Percentiles rank a stretch among this genome's conserved stretches.
phyloP scores from a whole-genome alignment of 1,140 invertebrate genomes.

The Atopsyche davidsoni region DNA sequence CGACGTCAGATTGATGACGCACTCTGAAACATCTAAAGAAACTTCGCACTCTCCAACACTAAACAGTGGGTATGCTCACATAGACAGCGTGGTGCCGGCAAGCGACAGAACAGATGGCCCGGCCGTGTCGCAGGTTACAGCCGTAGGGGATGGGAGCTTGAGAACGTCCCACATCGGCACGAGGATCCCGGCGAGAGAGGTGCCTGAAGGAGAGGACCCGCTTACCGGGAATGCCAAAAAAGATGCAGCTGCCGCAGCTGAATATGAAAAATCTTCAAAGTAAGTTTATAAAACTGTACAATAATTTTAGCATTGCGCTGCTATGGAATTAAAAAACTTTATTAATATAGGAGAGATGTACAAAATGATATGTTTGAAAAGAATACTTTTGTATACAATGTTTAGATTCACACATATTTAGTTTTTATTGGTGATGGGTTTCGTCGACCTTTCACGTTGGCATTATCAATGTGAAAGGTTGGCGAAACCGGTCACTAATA shows the following conservation, averaged over 20 bases:
- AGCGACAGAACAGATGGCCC: conserved; percentile 10
- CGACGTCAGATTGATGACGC: conserved; percentile 16
- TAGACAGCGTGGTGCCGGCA: conserved; percentile 4
- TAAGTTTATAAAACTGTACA: no score
- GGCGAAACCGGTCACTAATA: no score
- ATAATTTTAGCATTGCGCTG: no score
- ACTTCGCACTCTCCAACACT: conserved; percentile 1
- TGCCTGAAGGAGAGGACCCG: not conserved
- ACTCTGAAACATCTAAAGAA: conserved; percentile 13
- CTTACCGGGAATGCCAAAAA: conserved; percentile 8
- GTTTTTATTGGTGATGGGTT: no score
- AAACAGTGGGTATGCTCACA: conserved; percentile 5
- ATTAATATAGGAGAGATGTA: no score
- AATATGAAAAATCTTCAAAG: no score
- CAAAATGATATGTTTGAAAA: no score
- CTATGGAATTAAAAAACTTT: no score
- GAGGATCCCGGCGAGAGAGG: conserved; percentile 29
- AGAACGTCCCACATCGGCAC: conserved; percentile 41
- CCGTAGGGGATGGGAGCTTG: conserved; percentile 30
- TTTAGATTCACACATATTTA: no score
- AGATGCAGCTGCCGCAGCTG: not conserved
- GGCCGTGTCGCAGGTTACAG: conserved; percentile 18
- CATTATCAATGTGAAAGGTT: no score
- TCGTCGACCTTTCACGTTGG: no score
- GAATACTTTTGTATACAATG: not conserved